phyloP scores from a whole-genome alignment of 37 sponge, comb jelly and placozoan species.

The Mnemiopsis leidyi region DNA sequence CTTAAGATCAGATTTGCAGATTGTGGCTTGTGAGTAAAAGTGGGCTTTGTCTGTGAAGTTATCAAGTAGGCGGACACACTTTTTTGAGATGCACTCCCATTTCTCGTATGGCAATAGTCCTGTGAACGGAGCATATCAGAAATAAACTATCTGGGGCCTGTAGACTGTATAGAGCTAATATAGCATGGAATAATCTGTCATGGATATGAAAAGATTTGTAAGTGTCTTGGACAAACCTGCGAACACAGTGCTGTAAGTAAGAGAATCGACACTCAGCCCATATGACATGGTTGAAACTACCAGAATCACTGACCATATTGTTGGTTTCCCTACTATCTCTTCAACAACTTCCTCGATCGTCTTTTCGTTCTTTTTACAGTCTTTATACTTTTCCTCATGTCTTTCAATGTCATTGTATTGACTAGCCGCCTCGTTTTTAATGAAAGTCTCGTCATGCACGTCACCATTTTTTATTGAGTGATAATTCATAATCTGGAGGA shows the following conservation, averaged over 20 bases:
- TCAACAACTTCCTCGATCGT: neutral
- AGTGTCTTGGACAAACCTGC: constrained; percentile 15
- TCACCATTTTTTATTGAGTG: too few relatives aligned
- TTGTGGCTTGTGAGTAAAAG: neutral
- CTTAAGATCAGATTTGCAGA: neutral
- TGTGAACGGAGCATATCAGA: too few relatives aligned
- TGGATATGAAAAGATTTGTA: too few relatives aligned
- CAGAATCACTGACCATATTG: neutral
- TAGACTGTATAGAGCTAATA: too few relatives aligned
- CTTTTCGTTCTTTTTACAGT: too few relatives aligned
- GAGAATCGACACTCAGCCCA: neutral
- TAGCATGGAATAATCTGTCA: too few relatives aligned
- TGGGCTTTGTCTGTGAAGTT: constrained; percentile 16
- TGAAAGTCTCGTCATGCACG: too few relatives aligned
- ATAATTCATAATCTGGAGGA: too few relatives aligned
- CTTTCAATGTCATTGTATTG: too few relatives aligned
- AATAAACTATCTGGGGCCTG: too few relatives aligned
- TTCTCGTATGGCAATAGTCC: neutral
- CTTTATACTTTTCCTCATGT: too few relatives aligned
- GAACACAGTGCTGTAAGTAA: constrained; percentile 10
- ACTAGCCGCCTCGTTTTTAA: too few relatives aligned
- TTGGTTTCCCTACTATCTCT: neutral
- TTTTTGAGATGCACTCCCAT: neutral
- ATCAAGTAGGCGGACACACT: neutral
- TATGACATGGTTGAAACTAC: neutral